Percentiles rank a stretch among this genome's conserved stretches.
Evolutionary conservation across 2,797 vertebrate genomes (phyloP).

Genomic region (Novumbra hubbsi): DNA sequence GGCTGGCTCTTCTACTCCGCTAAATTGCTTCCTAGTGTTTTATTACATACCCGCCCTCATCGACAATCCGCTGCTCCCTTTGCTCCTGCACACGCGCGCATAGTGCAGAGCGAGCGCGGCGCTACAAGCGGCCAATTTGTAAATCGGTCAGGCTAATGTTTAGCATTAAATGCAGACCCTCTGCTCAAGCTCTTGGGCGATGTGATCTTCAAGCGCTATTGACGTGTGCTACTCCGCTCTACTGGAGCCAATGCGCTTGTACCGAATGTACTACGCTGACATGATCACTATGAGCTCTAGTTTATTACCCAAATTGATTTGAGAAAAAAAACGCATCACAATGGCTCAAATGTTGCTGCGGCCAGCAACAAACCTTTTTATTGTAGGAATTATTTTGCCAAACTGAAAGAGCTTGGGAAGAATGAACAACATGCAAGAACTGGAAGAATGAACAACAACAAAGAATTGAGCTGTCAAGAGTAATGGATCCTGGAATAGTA

Average conservation of each 20-base stretch:
- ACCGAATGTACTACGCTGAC: not conserved
- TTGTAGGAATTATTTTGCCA: slow-evolving; percentile 7
- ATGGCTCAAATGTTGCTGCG: not conserved
- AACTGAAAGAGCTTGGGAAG: slow-evolving; percentile 2
- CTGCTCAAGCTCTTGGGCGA: not conserved
- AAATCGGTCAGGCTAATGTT: slow-evolving; percentile 12
- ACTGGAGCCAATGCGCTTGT: too few relatives aligned
- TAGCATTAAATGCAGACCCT: slow-evolving; percentile 6
- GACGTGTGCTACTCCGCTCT: not conserved
- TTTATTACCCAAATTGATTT: slow-evolving; percentile 13
- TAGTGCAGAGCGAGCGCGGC: slow-evolving; percentile 1
- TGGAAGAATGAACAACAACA: slow-evolving; percentile 24
- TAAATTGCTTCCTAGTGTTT: slow-evolving; percentile 40
- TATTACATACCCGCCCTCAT: not conserved
- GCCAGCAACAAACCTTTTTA: not conserved
- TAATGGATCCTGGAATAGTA: slow-evolving; percentile 44
- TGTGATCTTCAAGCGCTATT: not conserved
- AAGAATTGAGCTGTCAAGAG: slow-evolving; percentile 53
- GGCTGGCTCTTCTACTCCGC: slow-evolving; percentile 35
- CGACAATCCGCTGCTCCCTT: too few relatives aligned
- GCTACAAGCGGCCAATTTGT: slow-evolving; percentile 4
- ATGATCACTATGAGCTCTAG: not conserved
- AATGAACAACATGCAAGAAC: slow-evolving; percentile 1
- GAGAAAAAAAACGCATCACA: not conserved
- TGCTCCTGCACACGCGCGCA: slow-evolving; percentile 16